phyloP scores from a whole-genome alignment of 35 echinoderm and acorn worm species.

The Eucidaris tribuloides region DNA sequence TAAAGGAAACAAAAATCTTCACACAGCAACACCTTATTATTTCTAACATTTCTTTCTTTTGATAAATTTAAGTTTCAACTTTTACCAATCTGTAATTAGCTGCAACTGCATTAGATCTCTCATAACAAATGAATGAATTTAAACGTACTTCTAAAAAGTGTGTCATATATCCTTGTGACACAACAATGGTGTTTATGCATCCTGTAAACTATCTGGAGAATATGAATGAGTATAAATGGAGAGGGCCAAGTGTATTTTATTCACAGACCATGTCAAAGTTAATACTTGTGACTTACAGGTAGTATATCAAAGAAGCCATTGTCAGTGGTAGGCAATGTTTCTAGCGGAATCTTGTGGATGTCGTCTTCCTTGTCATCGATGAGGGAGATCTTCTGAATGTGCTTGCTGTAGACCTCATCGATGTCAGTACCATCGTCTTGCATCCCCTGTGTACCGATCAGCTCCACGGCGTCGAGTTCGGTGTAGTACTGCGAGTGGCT shows the following conservation, averaged over 20 bases:
- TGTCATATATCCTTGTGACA: too few relatives aligned
- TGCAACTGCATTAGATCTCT: too few relatives aligned
- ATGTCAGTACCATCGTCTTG: conserved; percentile 78
- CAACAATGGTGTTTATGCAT: too few relatives aligned
- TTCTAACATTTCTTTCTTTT: too few relatives aligned
- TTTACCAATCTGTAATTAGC: too few relatives aligned
- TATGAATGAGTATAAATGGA: too few relatives aligned
- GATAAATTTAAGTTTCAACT: too few relatives aligned
- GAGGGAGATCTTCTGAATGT: conserved; percentile 25
- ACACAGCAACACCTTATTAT: too few relatives aligned
- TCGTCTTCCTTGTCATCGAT: not conserved
- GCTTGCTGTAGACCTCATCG: conserved; percentile 55
- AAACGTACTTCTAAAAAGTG: too few relatives aligned
- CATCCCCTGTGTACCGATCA: conserved; percentile 40
- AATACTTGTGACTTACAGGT: conserved; percentile 64
- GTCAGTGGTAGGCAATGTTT: not conserved
- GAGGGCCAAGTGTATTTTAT: not conserved
- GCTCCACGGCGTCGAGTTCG: conserved; percentile 77
- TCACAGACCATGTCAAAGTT: not conserved
- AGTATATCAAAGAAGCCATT: conserved; percentile 79
- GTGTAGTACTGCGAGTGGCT: conserved; percentile 72
- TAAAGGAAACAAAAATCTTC: too few relatives aligned
- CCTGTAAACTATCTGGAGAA: too few relatives aligned
- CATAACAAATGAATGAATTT: too few relatives aligned
- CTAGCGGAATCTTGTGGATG: not conserved